Conservation (phyloP, 2,797 vertebrate genomes). For the Phyllotis vaccarum region DNA sequence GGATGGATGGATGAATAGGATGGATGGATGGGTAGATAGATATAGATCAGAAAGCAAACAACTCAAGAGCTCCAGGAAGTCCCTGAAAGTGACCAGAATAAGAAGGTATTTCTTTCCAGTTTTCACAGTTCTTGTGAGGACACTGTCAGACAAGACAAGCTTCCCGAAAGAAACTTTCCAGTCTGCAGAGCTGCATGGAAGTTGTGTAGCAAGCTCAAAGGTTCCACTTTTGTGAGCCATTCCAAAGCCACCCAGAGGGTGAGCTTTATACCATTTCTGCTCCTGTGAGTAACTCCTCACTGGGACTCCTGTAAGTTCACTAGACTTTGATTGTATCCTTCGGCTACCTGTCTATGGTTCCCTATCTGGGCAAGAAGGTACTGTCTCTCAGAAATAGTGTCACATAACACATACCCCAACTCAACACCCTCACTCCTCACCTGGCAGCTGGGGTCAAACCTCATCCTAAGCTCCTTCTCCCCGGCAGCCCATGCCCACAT, state of each 20-base stretch:
- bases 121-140: not conserved
- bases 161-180: not conserved
- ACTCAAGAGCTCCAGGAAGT: not conserved
- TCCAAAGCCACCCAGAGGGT: no score
- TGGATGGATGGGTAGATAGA: no score
- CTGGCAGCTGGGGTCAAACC: not conserved
- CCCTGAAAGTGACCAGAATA: not conserved
- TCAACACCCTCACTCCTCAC: rapidly evolving
- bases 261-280: not conserved
- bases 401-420: not conserved
- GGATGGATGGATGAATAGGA: no score
- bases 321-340: not conserved
- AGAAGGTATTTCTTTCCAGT: not conserved
- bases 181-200: not conserved
- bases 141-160: no score
- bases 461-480: no score
- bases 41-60: not conserved
- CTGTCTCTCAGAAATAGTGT: not conserved
- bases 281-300: not conserved
- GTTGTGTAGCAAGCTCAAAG: no score
- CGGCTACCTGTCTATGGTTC: not conserved
- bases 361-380: not conserved
- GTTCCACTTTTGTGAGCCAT: no score
- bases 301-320: not conserved
- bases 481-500: not conserved